Base-by-base conservation (phyloP, 2,888 invertebrate genomes). In the Clostera curtula region DNA sequence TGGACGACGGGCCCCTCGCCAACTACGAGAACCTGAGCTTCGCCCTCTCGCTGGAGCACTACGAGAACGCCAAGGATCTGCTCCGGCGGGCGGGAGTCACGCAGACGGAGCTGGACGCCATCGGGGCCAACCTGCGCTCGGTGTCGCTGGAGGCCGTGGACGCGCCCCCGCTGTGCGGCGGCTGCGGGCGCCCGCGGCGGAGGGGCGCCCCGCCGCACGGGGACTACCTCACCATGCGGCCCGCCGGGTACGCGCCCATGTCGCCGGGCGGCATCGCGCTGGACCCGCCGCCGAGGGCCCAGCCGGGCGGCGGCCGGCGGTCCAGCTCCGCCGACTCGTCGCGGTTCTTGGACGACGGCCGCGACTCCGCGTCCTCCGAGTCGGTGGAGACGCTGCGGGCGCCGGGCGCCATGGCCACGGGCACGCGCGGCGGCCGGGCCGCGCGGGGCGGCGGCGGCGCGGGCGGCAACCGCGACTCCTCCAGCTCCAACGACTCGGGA, bases 401-500 rank as follows among this genome's bases (percentile, higher is more conserved):
- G n/a, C n/a, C n/a, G n/a, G n/a, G n/a, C n/a, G n/a, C n/a, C n/a
- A n/a, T n/a, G n/a, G n/a, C n/a, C n/a, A n/a, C n/a, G n/a, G n/a
- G n/a, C n/a, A n/a, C n/a, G n/a, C n/a, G n/a, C n/a, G n/a, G n/a
- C n/a, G n/a, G n/a, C n/a, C n/a, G n/a, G n/a, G n/a, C n/a, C n/a
- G n/a, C n/a, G n/a, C n/a, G n/a, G n/a, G n/a, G n/a, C n/a, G n/a
- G n/a, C n/a, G n/a, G n/a, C n/a, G n/a, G n/a, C n/a, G n/a, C n/a
- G n/a, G n/a, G 85, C 1, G 88, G 87, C 12, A 92, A 92, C 56
- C 79, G 93, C 9, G 93, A 93, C 56, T 93, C 93, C 0, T 92
- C 92, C 3, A 91, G 92, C 56, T 92, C 92, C 12, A 93, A 92
- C 57, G 93, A 93, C 68, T 93, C 93, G 0, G 93, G 93, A 2